Base-by-base conservation (phyloP, 2,113 vertebrate species). In the Indicator maculatus region DNA sequence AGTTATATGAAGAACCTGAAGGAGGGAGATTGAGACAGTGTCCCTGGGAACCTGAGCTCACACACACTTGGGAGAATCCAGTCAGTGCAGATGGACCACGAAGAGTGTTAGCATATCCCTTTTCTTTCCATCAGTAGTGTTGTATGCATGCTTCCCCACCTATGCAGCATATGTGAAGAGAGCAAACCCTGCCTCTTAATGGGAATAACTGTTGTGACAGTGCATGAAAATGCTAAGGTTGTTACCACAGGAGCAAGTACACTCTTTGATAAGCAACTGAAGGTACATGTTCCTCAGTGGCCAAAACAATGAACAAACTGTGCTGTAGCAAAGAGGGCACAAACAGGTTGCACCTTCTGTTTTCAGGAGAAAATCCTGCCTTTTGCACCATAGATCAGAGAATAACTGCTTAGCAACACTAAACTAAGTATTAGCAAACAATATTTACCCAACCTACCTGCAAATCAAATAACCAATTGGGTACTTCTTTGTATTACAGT, bases 151-250 rank as follows among this genome's bases (percentile, higher is more conserved):
- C 10, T 60, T 33, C 66, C 21, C 11, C 27, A 52, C 14, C 3
- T 1, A 3, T 0, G 0, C 23, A n/a, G 24, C 11, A n/a, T 61
- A 53, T 5, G 30, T 28, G 14, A 67, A 23, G 18, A 47, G 14
- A 53, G 8, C 6, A 28, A 77, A 4, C 14, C 20, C 41, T 71
- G 47, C 24, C 47, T n/a, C 53, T 44, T 41, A 36, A n/a, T 9
- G 3, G 33, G 20, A 71, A 10, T 52, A 58, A 11, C 5, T 27
- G 21, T 6, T 19, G 17, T 36, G 41, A 12, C 38, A 18, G 31
- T 1, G 4, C 3, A 3, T 24, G 41, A 45, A 89, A 44, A 55
- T 16, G 8, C 17, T 78, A 24, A 67, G 36, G 18, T 8, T 33
- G 6, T 61, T 26, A 41, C 9, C 41, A 31, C 1, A 64, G 41